phyloP scores from a whole-genome alignment of 2,113 vertebrate species.

The Acanthisitta chloris region DNA sequence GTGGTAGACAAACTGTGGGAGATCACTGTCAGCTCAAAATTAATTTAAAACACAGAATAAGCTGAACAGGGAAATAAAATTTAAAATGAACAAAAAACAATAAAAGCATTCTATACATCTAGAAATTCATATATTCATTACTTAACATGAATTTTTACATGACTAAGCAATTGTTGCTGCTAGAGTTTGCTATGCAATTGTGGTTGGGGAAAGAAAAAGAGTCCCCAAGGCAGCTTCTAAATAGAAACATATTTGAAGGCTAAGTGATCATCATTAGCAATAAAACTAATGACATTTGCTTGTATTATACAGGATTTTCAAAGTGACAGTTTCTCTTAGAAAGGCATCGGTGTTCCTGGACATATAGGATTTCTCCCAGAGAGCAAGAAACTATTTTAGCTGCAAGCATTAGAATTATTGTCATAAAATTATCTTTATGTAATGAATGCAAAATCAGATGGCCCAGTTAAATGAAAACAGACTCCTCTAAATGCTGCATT shows the following conservation, averaged over 20 bases:
- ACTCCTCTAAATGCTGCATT: background rate
- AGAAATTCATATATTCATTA: background rate
- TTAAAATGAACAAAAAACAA: background rate
- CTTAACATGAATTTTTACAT: background rate
- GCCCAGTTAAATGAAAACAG: background rate
- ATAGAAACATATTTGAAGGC: background rate
- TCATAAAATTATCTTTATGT: background rate
- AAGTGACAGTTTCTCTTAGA: background rate
- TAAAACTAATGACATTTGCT: background rate
- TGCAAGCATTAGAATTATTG: background rate
- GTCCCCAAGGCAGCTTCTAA: background rate
- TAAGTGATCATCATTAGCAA: background rate
- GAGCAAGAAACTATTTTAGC: background rate
- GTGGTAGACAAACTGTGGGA: background rate
- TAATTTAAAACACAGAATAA: background rate
- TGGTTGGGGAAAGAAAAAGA: background rate
- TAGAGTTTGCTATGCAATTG: background rate
- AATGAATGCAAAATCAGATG: background rate
- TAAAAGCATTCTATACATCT: background rate
- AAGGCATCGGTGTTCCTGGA: background rate
- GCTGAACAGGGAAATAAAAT: background rate
- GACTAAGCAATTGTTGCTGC: background rate
- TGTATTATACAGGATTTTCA: background rate
- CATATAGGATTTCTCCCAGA: background rate
- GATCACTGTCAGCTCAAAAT: background rate